These are phyloP conservation scores for Chelidonichthys spinosus DNA, from an alignment of 2,797 vertebrate genomes.

Conservation along the genomic window DNA sequence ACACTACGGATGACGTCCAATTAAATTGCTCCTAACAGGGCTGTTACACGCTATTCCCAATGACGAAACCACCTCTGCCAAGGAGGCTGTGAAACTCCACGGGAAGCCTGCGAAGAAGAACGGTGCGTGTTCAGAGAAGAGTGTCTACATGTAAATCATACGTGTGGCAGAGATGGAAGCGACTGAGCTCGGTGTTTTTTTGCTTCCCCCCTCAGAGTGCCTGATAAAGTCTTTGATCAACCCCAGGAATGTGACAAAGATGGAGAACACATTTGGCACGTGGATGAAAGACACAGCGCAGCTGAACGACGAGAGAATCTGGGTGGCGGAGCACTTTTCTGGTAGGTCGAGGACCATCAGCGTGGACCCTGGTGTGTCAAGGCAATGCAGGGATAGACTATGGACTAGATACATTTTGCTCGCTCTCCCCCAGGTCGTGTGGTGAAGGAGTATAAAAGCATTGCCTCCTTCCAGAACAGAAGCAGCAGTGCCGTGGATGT, in stretches of 20 bases:
- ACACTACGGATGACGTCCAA: not conserved
- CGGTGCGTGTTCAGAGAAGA: constrained; percentile 76
- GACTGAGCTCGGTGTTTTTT: not conserved
- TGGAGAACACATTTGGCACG: constrained; percentile 90
- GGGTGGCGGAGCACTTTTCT: constrained; percentile 95
- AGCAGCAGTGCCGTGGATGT: constrained; percentile 85
- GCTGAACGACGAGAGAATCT: constrained; percentile 88
- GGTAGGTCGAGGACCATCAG: constrained; percentile 76
- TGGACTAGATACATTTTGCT: not conserved
- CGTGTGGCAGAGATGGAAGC: not conserved
- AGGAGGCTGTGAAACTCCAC: constrained; percentile 73
- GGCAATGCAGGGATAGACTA: not conserved
- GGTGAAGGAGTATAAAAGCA: constrained; percentile 89
- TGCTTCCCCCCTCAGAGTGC: constrained; percentile 81
- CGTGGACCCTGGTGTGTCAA: not conserved
- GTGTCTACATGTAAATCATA: not conserved
- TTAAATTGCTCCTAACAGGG: constrained; percentile 57
- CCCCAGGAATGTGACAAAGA: constrained; percentile 86
- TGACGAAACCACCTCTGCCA: constrained; percentile 85
- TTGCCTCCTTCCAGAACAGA: constrained; percentile 85
- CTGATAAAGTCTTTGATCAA: constrained; percentile 89
- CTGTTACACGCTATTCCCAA: constrained; percentile 83
- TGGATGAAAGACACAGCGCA: constrained; percentile 92
- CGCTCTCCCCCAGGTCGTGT: constrained; percentile 82
- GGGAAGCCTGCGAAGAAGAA: constrained; percentile 72